Conservation (phyloP, 2,888 invertebrate genomes). For the Marasmarcha lunaedactyla region DNA sequence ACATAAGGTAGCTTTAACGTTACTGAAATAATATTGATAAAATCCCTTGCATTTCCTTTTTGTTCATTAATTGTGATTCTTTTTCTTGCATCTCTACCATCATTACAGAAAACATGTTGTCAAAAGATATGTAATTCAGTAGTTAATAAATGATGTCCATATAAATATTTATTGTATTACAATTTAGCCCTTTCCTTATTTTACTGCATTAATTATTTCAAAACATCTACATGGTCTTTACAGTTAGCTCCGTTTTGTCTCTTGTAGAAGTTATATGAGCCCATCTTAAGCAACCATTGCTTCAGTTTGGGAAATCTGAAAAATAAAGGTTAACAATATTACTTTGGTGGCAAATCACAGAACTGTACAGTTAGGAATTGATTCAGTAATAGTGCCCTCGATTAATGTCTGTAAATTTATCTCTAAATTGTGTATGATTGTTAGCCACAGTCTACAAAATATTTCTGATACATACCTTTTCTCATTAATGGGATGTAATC, state of each 20-base stretch:
- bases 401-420: too few relatives aligned
- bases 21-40: slow-evolving; percentile 54
- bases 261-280: slow-evolving; percentile 32
- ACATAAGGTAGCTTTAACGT: slow-evolving; percentile 60
- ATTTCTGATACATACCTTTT: slow-evolving; percentile 30
- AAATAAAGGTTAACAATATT: too few relatives aligned
- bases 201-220: slow-evolving; percentile 34
- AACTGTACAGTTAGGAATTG: background rate
- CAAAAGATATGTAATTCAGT: background rate
- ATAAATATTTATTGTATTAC: slow-evolving; percentile 18
- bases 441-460: slow-evolving; percentile 2
- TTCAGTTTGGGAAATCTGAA: slow-evolving; percentile 46
- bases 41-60: slow-evolving; percentile 67
- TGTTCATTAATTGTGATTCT: slow-evolving; percentile 67
- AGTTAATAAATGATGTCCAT: slow-evolving; percentile 4
- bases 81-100: slow-evolving; percentile 36
- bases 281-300: slow-evolving; percentile 40
- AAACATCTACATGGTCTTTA: slow-evolving; percentile 26
- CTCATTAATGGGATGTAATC: slow-evolving; percentile 35
- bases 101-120: background rate
- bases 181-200: slow-evolving; percentile 31
- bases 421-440: too few relatives aligned
- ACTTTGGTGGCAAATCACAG: too few relatives aligned
- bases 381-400: too few relatives aligned
- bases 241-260: slow-evolving; percentile 38